phyloP scores from a whole-genome alignment of 1,140 invertebrate genomes.

The Spodoptera frugiperda region DNA sequence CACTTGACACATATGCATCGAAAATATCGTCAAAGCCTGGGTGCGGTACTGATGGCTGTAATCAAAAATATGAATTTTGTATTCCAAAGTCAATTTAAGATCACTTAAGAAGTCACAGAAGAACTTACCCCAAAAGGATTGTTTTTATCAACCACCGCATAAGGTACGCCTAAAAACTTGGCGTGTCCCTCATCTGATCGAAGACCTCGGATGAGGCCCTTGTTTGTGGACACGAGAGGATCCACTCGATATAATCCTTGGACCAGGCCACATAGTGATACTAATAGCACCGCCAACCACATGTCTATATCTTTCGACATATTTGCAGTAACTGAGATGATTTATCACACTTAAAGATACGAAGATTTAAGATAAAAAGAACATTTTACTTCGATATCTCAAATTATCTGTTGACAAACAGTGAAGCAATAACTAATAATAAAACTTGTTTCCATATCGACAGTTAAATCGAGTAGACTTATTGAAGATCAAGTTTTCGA shows the following conservation, averaged over 20 bases:
- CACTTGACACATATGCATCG: not conserved
- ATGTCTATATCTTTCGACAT: not conserved
- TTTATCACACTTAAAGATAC: no score
- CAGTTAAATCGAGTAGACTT: no score
- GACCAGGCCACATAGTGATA: not conserved
- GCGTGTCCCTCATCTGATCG: conserved; percentile 58
- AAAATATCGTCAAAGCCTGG: not conserved
- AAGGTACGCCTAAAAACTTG: conserved; percentile 69
- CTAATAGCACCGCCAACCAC: not conserved
- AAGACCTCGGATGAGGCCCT: conserved; percentile 60
- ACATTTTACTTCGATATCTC: no score
- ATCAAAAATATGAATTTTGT: no score
- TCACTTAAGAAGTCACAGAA: not conserved
- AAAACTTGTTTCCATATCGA: no score
- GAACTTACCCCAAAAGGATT: conserved; percentile 65
- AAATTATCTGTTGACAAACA: no score
- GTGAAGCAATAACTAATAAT: not conserved
- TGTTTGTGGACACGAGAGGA: conserved; percentile 56
- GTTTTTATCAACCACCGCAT: conserved; percentile 43
- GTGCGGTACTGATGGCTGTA: conserved; percentile 16
- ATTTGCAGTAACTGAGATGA: not conserved
- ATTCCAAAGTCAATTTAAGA: no score
- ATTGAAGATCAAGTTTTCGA: no score
- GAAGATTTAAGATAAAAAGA: no score
- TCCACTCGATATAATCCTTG: conserved; percentile 37